These are phyloP conservation scores for Sebastes wilsoni DNA, from an alignment of 2,797 vertebrate species.

Conservation along the genomic window DNA sequence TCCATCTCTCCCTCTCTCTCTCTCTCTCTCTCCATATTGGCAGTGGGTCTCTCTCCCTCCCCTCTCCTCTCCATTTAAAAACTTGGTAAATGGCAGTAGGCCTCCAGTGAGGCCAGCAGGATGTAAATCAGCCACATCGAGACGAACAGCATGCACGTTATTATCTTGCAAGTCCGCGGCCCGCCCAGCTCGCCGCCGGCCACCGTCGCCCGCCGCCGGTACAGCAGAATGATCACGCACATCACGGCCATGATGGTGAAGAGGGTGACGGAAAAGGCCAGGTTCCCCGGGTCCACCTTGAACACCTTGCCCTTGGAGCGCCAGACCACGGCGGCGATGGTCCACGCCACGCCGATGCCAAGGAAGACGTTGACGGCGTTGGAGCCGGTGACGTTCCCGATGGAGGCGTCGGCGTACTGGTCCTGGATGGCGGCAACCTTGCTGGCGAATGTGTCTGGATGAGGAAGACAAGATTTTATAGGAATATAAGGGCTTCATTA, in stretches of 20 bases:
- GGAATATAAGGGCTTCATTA: background rate
- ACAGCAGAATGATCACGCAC: conserved; percentile 78
- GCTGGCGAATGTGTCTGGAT: conserved; percentile 88
- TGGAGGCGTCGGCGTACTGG: conserved; percentile 89
- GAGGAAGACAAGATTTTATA: background rate
- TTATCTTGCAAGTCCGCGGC: conserved; percentile 83
- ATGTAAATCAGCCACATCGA: conserved; percentile 88
- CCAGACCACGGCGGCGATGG: conserved; percentile 87
- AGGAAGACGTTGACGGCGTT: conserved; percentile 90
- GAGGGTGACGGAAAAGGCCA: conserved; percentile 89
- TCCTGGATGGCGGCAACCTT: conserved; percentile 91
- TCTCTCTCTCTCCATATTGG: conserved; percentile 24
- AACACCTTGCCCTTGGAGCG: conserved; percentile 80
- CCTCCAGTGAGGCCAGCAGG: conserved; percentile 86
- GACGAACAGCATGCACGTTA: conserved; percentile 81
- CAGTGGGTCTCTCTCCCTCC: conserved; percentile 43
- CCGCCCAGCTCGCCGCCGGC: conserved; percentile 87
- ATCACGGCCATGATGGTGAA: conserved; percentile 85
- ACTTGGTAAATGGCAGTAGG: conserved; percentile 85
- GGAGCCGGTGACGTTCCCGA: conserved; percentile 90
- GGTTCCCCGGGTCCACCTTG: conserved; percentile 82
- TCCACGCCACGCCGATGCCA: conserved; percentile 89
- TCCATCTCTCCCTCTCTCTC: background rate
- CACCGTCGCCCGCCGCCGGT: conserved; percentile 81
- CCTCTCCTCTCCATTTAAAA: conserved; percentile 68